Conservation (phyloP, 2,888 invertebrate genomes). For the Cryptus armator region DNA sequence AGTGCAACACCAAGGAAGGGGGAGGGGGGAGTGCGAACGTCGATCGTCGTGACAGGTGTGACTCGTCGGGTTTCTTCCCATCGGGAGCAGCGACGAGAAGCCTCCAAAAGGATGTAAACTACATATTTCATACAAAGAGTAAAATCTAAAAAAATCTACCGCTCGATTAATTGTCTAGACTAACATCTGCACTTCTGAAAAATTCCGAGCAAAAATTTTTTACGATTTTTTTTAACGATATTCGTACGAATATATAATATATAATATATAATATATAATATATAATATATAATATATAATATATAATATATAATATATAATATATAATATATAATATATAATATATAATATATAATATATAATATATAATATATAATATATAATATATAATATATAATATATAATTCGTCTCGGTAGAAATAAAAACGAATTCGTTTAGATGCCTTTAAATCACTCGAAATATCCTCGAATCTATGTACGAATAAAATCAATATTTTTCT, state of each 20-base stretch:
- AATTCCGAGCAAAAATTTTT: not conserved
- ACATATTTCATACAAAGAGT: constrained; percentile 1
- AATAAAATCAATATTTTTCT: not conserved
- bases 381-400: not conserved
- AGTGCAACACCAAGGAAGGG: constrained; percentile 21
- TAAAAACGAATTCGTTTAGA: too few species aligned
- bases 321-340: too few species aligned
- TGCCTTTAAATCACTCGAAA: not conserved
- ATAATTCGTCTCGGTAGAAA: too few species aligned
- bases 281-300: too few species aligned
- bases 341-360: too few species aligned
- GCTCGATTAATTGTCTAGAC: constrained; percentile 5
- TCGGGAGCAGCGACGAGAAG: constrained; percentile 43
- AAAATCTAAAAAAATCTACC: not conserved
- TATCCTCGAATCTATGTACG: not conserved
- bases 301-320: not conserved
- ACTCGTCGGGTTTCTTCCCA: constrained; percentile 56
- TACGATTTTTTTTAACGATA: too few species aligned
- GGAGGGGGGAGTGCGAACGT: not conserved
- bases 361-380: not conserved
- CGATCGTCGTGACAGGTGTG: constrained; percentile 65
- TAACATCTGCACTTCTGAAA: not conserved
- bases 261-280: too few species aligned
- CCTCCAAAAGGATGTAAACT: constrained; percentile 41
- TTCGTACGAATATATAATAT: too few species aligned